These are phyloP conservation scores for Coregonus ussuriensis DNA, from an alignment of 2,797 vertebrate genomes.

Conservation along the genomic window DNA sequence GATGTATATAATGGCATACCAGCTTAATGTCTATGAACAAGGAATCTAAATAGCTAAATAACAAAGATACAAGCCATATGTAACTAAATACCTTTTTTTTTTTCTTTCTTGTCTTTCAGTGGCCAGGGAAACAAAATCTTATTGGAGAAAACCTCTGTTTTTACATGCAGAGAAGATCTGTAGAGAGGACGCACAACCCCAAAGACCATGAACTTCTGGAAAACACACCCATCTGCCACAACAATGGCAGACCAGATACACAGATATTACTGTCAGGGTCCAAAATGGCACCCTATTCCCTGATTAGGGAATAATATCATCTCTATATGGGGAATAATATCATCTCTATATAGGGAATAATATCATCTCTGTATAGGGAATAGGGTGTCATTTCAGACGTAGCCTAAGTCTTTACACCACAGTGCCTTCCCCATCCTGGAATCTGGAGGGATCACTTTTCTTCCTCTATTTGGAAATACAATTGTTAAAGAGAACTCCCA, in stretches of 20 bases:
- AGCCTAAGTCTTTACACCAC: not conserved
- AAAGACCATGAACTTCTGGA: conserved; percentile 41
- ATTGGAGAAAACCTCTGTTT: not conserved
- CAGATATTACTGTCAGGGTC: not conserved
- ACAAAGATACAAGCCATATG: not conserved
- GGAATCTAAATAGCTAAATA: not conserved
- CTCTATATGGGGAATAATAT: too few species aligned
- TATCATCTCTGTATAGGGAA: not conserved
- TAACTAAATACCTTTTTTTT: not conserved
- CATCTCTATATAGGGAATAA: too few species aligned
- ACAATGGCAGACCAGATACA: not conserved
- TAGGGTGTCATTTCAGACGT: not conserved
- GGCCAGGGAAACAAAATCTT: conserved; percentile 2
- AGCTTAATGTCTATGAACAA: not conserved
- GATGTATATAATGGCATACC: not conserved
- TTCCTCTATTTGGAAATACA: conserved; percentile 49
- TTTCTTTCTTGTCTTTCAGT: conserved; percentile 40
- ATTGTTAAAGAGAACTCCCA: conserved; percentile 38
- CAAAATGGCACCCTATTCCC: not conserved
- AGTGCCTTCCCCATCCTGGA: conserved; percentile 50
- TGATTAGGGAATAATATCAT: not conserved
- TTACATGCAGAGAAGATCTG: conserved; percentile 12
- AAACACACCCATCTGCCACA: conserved; percentile 1
- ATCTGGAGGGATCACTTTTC: conserved; percentile 26
- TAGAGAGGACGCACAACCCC: conserved; percentile 28